Evolutionary conservation across 2,888 invertebrate species (phyloP), one percentile per base, ranked within the genome.

Genomic region (Tachina grossa): DNA sequence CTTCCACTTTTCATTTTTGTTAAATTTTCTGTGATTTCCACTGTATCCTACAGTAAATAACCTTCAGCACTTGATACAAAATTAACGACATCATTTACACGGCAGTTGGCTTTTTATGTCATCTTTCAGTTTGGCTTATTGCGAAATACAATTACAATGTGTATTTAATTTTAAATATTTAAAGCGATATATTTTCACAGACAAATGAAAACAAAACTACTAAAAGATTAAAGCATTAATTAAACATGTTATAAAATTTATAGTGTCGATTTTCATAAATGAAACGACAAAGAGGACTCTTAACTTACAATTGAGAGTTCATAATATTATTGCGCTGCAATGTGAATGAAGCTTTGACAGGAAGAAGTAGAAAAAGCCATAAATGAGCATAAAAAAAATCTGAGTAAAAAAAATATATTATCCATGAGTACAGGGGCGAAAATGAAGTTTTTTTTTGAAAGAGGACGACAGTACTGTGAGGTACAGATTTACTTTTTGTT

Each of bases 171-270:
- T 72, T 41, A 68, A 80, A 31, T 41, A 66, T 47, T 74, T 45
- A 31, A 55, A 22, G 19, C 63, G 19, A 51, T 51, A 43, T 49
- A 59, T 71, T 53, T 53, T 74, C 66, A 72, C 6, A 57, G 6
- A 31, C 66, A 55, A 55, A 43, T 14, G 11, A 55, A 63, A 57
- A 22, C 13, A 14, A 41, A 53, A 41, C 19, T 19, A 43, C 10
- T 11, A 3, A 63, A 75, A 55, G 16, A 16, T 63, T 53, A 47
- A 43, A 71, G 31, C 53, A 79, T 82, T 82, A 82, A 85, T 85
- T 85, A 85, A 85, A 85, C 78, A 79, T 79, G 78, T 82, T 66
- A 61, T 22, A 66, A 55, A 53, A 76, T 71, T 69, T 74, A 74
- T 47, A 53, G 82, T 79, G 82, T 76, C 69, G 75, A 74, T 82